Evolutionary conservation across 2,888 invertebrate genomes (phyloP).

Genomic region (Cerastis rubricosa): DNA sequence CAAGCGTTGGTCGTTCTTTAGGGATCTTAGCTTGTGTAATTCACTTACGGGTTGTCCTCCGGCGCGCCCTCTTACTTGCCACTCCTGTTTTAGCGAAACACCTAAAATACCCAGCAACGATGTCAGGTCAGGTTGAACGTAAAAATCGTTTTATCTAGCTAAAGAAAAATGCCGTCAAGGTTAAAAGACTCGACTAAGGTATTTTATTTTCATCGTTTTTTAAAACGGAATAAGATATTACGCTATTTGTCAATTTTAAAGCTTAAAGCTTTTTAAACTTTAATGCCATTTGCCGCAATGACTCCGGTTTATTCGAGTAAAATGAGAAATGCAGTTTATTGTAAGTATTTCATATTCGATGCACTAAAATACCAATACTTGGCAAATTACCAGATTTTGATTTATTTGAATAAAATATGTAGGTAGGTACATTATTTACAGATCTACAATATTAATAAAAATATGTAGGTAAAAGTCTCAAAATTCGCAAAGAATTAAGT

Average conservation of each 20-base stretch:
- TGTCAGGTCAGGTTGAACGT: slow-evolving; percentile 1
- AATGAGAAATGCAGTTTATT: slow-evolving; percentile 13
- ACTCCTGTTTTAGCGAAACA: slow-evolving; percentile 20
- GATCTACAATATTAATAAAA: too few species aligned
- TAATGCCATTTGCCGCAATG: slow-evolving; percentile 8
- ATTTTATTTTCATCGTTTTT: slow-evolving; percentile 37
- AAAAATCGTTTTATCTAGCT: slow-evolving; percentile 18
- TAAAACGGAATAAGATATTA: slow-evolving; percentile 18
- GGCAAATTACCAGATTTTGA: not conserved
- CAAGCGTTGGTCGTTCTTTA: slow-evolving; percentile 13
- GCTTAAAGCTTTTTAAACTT: slow-evolving; percentile 11
- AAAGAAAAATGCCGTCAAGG: slow-evolving; percentile 21
- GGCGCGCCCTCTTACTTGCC: slow-evolving; percentile 26
- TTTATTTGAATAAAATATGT: too few species aligned
- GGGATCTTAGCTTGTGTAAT: slow-evolving; percentile 22
- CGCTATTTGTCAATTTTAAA: slow-evolving; percentile 1
- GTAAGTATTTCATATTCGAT: not conserved
- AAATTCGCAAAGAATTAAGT: too few species aligned
- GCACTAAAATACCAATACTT: not conserved
- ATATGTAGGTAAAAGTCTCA: too few species aligned
- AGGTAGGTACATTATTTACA: too few species aligned
- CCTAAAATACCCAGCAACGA: slow-evolving; percentile 10
- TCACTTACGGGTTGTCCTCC: slow-evolving; percentile 19
- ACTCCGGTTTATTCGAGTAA: slow-evolving; percentile 1
- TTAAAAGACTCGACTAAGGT: not conserved